Evolutionary conservation across 2,797 vertebrate species (phyloP).

Genomic region (Calcarius lapponicus): DNA sequence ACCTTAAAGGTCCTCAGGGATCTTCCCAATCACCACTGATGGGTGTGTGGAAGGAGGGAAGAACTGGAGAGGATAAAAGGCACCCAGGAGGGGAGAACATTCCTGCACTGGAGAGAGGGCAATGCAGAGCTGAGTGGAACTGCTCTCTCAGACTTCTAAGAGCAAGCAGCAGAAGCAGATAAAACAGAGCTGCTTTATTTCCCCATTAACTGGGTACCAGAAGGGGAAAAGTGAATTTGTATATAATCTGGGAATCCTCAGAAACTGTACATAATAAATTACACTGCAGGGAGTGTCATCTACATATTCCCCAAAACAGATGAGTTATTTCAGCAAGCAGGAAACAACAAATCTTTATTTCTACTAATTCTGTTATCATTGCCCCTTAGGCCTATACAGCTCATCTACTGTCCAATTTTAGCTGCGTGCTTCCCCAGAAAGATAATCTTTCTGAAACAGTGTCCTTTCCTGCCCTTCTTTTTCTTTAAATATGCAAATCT

Average conservation of each 20-base stretch:
- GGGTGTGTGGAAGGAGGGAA: neutral
- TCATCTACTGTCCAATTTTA: neutral
- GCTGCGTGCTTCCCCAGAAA: neutral
- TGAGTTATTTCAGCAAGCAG: constrained; percentile 14
- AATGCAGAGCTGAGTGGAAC: accelerated
- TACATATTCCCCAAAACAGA: neutral
- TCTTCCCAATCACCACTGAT: neutral
- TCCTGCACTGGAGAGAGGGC: neutral
- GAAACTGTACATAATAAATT: neutral
- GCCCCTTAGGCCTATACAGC: neutral
- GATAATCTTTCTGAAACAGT: neutral
- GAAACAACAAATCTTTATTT: constrained; percentile 17
- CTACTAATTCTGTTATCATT: constrained; percentile 19
- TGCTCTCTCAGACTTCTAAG: neutral
- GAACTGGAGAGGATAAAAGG: neutral
- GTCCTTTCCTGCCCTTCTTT: neutral
- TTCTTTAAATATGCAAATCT: neutral
- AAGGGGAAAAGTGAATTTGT: neutral
- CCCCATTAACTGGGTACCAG: neutral
- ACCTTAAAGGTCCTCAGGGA: neutral
- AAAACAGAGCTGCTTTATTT: neutral
- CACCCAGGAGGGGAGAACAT: neutral
- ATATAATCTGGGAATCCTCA: neutral
- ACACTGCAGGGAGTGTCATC: neutral
- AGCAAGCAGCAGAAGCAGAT: neutral